These are phyloP conservation scores for Phaedon cochleariae DNA, from an alignment of 2,888 invertebrate species.

Conservation along the genomic window DNA sequence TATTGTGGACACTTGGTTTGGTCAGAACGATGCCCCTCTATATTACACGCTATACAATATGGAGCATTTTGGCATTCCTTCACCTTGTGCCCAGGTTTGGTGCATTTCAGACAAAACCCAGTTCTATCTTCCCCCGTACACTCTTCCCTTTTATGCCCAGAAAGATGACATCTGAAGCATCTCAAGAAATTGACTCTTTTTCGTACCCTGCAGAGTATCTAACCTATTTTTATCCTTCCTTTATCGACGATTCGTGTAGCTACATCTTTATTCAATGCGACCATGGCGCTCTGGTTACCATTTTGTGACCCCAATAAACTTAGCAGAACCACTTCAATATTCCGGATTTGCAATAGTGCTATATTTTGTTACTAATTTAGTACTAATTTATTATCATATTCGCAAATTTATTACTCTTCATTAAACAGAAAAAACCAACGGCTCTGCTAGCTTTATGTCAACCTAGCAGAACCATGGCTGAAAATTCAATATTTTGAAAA, in stretches of 20 bases:
- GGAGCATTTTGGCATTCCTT: constrained; percentile 8
- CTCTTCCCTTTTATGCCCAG: constrained; percentile 9
- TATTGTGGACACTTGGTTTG: not conserved
- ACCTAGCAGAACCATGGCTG: no score
- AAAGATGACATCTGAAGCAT: constrained; percentile 17
- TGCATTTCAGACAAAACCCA: constrained; percentile 2
- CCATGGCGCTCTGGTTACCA: constrained; percentile 11
- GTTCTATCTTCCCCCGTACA: not conserved
- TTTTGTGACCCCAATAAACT: no score
- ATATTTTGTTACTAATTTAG: no score
- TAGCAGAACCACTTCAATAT: no score
- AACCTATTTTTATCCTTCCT: constrained; percentile 11
- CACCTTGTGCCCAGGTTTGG: not conserved
- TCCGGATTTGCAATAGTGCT: no score
- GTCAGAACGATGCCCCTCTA: constrained; percentile 1
- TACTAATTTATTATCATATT: no score
- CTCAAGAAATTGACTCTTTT: constrained; percentile 1
- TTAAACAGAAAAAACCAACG: no score
- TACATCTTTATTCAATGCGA: constrained; percentile 5
- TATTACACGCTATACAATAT: not conserved
- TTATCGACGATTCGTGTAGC: not conserved
- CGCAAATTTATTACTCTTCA: no score
- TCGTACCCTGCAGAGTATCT: constrained; percentile 9
- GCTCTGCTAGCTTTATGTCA: no score
- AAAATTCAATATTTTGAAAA: no score